Evolutionary conservation across 2,113 vertebrate species (phyloP).

Genomic region (Bolborhynchus lineola): DNA sequence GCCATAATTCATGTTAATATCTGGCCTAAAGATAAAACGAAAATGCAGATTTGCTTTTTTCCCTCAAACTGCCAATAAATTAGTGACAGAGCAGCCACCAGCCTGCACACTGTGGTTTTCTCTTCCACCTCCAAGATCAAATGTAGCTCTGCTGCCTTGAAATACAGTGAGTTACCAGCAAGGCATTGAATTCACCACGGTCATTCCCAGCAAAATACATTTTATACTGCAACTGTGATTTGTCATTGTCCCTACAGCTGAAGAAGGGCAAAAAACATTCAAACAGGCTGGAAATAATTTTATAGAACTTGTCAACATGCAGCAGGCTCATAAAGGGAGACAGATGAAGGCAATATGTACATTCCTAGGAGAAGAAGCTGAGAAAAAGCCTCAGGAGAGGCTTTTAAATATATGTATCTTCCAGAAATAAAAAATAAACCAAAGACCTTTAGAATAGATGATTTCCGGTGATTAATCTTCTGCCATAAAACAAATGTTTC

Average conservation of each 20-base stretch:
- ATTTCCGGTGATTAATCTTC: not conserved
- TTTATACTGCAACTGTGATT: not conserved
- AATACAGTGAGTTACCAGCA: constrained; percentile 3
- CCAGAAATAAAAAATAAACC: not conserved
- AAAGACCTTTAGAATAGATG: not conserved
- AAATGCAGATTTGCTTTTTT: not conserved
- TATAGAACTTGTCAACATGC: not conserved
- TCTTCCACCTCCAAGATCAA: constrained; percentile 9
- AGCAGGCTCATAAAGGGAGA: not conserved
- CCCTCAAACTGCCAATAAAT: not conserved
- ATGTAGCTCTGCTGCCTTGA: constrained; percentile 4
- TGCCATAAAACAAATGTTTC: not conserved
- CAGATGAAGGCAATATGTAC: not conserved
- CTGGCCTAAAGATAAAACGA: not conserved
- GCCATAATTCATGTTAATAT: not conserved
- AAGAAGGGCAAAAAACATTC: not conserved
- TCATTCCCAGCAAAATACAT: not conserved
- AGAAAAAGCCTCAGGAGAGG: not conserved
- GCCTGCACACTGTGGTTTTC: not conserved
- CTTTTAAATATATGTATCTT: not conserved
- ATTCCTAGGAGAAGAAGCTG: not conserved
- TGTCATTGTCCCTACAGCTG: not conserved
- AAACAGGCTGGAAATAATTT: constrained; percentile 11
- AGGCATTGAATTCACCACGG: not conserved
- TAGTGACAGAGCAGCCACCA: not conserved